These are phyloP conservation scores for Eupithecia tripunctaria DNA, from an alignment of 2,888 invertebrate species.

Conservation along the genomic window DNA sequence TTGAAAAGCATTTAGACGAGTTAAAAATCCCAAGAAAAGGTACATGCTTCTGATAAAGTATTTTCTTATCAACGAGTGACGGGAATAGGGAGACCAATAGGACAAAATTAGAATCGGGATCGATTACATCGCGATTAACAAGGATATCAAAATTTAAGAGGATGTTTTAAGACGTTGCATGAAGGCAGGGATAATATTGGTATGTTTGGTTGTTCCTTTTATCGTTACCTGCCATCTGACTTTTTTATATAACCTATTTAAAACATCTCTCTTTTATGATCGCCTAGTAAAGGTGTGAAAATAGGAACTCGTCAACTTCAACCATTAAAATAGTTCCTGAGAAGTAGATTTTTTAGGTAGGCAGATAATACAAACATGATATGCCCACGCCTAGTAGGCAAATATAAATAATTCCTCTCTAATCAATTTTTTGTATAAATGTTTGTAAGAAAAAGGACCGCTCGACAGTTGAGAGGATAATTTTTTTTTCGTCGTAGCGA, in stretches of 20 bases:
- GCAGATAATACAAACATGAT: too few species aligned
- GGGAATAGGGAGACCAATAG: neutral
- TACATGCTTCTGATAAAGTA: neutral
- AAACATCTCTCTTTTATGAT: too few species aligned
- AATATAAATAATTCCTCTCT: too few species aligned
- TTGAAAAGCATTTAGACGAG: neutral
- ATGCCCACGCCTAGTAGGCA: too few species aligned
- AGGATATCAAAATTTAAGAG: neutral
- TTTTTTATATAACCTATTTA: neutral
- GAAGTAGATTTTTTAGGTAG: too few species aligned
- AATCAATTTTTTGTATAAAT: too few species aligned
- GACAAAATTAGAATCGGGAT: neutral
- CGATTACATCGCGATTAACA: neutral
- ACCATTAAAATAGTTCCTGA: too few species aligned
- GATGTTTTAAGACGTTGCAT: neutral
- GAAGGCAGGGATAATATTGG: neutral
- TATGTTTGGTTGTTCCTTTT: neutral
- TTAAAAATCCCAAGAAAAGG: too few species aligned
- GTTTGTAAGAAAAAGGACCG: too few species aligned
- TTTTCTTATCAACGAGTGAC: neutral
- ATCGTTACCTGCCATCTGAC: neutral
- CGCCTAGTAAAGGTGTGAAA: slow-evolving; percentile 26
- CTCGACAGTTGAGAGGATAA: too few species aligned
- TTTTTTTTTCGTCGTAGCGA: too few species aligned
- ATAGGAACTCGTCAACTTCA: neutral